Evolutionary conservation across 2,113 vertebrate genomes (phyloP), one percentile per base, ranked within the genome.

Genomic region (Thamnophis sirtalis): DNA sequence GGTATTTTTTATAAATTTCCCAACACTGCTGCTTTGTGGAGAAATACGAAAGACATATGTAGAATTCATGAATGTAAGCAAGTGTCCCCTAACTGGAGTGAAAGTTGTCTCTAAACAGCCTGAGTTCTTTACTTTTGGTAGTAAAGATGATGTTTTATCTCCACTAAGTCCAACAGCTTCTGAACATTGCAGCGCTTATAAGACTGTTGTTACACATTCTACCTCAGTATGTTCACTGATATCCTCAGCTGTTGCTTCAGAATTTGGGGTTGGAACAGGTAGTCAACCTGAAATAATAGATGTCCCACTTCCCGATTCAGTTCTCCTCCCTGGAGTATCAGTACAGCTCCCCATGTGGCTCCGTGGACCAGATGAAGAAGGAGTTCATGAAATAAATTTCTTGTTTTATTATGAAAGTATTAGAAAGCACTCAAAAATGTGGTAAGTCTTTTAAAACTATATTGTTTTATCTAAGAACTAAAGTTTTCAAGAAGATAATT

Each of bases 1-100:
- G 99, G 99, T 99, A 21, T 99, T 99, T 97, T 99, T 99, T 93
- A 98, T 99, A 96, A 98, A 99, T 97, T 99, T 99, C 94, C 99
- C 99, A 92, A 99, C 99, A 9, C 99, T 98, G 43, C 98, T 99
- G 93, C 98, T 99, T 26, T 99, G 99, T 93, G 99, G 99, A 60
- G 99, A 99, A 98, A 99, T 99, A 95, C 97, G 98, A 86, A 99
- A 99, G 97, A 98, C 99, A 0, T 98, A 98, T 68, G 99, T 99
- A 49, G 99, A 99, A 96, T 99, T 99, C 97, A 98, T 98, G 93
- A 99, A 99, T 0, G 98, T 99, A 92, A 99, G 99, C 95, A 96
- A 96, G 21, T 98, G 98, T 93, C 97, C 99, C 54, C 97, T 99
- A 92, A 97, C 98, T 0, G 97, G 98, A 90, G 96, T 99, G 94